A percentile compares a stretch with the other conserved stretches of the same genome.
Conservation (phyloP, 2,113 vertebrate genomes). For the Felis chaus region DNA sequence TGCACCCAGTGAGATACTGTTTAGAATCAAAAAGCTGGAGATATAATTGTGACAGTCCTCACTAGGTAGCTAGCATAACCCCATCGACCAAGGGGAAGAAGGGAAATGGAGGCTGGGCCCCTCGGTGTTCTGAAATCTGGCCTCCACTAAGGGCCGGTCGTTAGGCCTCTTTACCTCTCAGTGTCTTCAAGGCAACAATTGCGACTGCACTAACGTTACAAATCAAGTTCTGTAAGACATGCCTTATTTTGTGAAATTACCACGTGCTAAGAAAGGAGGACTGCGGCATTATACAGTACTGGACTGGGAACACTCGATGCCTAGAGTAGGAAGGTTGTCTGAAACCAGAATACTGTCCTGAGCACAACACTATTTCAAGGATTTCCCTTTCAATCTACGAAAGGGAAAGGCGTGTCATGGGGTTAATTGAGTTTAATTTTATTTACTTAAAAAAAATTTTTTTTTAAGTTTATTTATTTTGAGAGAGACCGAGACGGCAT, state of each 20-base stretch:
- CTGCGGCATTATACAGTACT: neutral
- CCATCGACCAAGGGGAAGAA: neutral
- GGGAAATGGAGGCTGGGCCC: neutral
- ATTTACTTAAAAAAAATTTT: neutral
- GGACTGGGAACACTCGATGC: neutral
- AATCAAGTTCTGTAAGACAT: neutral
- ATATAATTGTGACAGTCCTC: neutral
- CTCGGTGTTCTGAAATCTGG: neutral
- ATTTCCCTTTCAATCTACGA: neutral
- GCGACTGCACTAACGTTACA: neutral
- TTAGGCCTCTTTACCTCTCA: neutral
- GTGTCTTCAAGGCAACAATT: neutral
- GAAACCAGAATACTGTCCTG: neutral
- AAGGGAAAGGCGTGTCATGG: neutral
- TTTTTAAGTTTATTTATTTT: too few relatives aligned
- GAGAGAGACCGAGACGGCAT: too few relatives aligned
- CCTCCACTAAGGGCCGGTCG: neutral
- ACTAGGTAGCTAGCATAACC: neutral
- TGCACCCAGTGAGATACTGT: neutral
- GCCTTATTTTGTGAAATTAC: neutral
- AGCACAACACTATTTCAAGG: neutral
- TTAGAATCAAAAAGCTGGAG: neutral
- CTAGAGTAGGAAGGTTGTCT: neutral
- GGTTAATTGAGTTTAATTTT: neutral
- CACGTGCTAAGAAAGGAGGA: neutral